A percentile compares a stretch with the other conserved stretches of the same genome.
Evolutionary conservation across 2,113 vertebrate genomes (phyloP).

Genomic region (Eretmodus cyanostictus): DNA sequence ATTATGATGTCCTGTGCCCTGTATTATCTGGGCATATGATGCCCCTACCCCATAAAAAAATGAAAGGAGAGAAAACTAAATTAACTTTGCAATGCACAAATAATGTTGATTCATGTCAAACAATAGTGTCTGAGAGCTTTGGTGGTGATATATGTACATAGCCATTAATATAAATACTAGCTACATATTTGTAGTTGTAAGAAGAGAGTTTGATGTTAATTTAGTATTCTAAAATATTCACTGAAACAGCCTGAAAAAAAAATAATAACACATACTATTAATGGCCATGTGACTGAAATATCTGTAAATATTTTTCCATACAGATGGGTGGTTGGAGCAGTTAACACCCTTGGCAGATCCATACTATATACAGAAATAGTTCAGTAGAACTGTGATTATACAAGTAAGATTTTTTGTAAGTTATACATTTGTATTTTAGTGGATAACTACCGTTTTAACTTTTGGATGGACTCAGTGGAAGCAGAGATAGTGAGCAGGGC

Average conservation of each 20-base stretch:
- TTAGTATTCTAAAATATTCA: neutral
- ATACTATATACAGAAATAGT: neutral
- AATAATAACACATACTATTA: neutral
- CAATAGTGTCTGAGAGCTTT: neutral
- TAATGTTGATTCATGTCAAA: neutral
- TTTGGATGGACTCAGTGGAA: neutral
- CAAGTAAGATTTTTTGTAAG: neutral
- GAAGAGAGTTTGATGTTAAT: neutral
- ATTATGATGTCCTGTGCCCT: neutral
- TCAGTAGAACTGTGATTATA: neutral
- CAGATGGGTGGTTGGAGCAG: neutral
- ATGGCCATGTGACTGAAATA: neutral
- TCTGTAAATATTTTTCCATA: neutral
- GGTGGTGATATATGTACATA: neutral
- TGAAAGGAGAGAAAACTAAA: neutral
- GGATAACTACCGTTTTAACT: neutral
- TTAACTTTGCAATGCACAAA: neutral
- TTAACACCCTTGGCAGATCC: neutral
- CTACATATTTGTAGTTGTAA: neutral
- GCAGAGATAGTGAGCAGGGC: neutral
- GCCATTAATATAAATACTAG: neutral
- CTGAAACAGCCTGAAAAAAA: neutral
- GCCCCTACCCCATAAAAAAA: neutral
- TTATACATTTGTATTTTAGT: neutral
- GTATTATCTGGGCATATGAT: neutral